Evolutionary conservation across 2,797 vertebrate species (phyloP).

Genomic region (Crocidura indochinensis): DNA sequence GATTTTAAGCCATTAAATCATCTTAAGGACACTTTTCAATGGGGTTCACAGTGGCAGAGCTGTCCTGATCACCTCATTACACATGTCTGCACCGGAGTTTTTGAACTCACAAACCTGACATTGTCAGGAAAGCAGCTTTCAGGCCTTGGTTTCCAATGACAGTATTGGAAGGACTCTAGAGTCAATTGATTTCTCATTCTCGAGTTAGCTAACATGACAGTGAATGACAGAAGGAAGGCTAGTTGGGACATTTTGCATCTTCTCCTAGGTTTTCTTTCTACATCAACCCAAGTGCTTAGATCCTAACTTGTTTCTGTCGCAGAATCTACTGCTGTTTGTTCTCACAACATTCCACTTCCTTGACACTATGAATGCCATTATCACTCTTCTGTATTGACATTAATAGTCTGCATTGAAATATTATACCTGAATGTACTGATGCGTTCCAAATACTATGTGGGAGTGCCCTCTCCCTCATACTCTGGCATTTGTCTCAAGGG

Average conservation of each 20-base stretch:
- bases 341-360: background rate
- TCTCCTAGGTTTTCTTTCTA: conserved; percentile 37
- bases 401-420: conserved; percentile 21
- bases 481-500: conserved; percentile 42
- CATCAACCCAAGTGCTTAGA: background rate
- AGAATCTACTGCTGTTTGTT: conserved; percentile 15
- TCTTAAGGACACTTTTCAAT: no score
- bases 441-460: conserved; percentile 25
- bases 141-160: background rate
- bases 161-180: conserved; percentile 33
- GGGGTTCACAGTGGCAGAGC: no score
- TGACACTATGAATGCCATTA: background rate
- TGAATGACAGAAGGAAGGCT: background rate
- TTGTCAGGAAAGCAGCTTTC: background rate
- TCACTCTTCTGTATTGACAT: background rate
- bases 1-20: no score
- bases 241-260: conserved; percentile 13
- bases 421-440: conserved; percentile 16
- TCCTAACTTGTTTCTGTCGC: background rate
- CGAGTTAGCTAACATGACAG: conserved; percentile 9
- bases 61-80: no score
- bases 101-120: no score
- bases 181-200: background rate
- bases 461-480: background rate
- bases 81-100: no score